A percentile compares a stretch with the other conserved stretches of the same genome.
These are phyloP conservation scores for Leptinotarsa rubiginosa DNA, from an alignment of 2,888 invertebrate species.

Conservation along the genomic window DNA sequence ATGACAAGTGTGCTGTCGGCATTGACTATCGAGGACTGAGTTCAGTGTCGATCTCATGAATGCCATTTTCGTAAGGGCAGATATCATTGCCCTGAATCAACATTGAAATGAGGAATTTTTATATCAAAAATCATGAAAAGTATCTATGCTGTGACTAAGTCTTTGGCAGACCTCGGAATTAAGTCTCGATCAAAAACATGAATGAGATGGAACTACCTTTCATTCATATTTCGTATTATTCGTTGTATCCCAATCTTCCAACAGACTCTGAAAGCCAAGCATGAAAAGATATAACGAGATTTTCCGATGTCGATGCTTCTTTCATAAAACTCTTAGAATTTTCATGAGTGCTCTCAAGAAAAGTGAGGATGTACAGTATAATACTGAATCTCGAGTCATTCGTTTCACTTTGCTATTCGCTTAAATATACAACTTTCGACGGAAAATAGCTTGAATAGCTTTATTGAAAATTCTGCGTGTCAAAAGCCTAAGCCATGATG, in stretches of 20 bases:
- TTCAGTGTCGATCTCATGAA: too few relatives aligned
- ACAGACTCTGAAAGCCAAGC: background rate
- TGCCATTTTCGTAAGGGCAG: too few relatives aligned
- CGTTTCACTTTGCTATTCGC: constrained; percentile 7
- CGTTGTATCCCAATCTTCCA: background rate
- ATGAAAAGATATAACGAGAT: constrained; percentile 30
- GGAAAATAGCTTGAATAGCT: background rate
- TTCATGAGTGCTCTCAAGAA: constrained; percentile 20
- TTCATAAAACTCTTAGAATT: constrained; percentile 26
- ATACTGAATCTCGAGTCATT: constrained; percentile 5
- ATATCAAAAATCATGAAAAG: too few relatives aligned
- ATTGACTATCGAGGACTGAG: too few relatives aligned
- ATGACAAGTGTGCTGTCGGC: too few relatives aligned
- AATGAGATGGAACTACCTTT: background rate
- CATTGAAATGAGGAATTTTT: too few relatives aligned
- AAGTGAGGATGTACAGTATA: constrained; percentile 9
- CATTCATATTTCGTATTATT: background rate
- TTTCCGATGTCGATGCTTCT: constrained; percentile 27
- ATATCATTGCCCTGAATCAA: too few relatives aligned
- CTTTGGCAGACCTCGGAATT: too few relatives aligned
- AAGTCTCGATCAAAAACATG: too few relatives aligned
- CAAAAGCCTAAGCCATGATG: background rate
- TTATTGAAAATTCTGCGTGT: background rate
- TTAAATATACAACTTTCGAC: constrained; percentile 9
- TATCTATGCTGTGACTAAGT: too few relatives aligned